These are phyloP conservation scores for Limnephilus lunatus DNA, from an alignment of 2,888 invertebrate species.

Conservation along the genomic window DNA sequence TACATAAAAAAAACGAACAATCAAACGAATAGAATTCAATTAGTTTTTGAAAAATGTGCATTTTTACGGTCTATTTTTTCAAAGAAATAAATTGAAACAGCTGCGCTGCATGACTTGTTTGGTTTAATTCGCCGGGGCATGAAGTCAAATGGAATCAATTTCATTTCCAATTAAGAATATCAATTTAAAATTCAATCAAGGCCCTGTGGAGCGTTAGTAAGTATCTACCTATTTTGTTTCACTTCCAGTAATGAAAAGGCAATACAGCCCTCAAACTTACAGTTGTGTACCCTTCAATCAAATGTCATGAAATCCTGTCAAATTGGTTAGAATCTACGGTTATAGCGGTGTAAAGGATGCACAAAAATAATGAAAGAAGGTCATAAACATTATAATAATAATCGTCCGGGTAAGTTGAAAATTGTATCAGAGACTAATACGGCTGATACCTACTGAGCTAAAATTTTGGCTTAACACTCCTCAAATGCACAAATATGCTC, in stretches of 20 bases:
- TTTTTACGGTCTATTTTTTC: background rate
- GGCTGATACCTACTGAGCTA: no score
- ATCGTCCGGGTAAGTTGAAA: no score
- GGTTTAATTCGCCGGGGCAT: background rate
- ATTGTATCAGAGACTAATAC: no score
- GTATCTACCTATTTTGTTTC: background rate
- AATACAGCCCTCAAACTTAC: background rate
- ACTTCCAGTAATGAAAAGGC: background rate
- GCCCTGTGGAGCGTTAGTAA: background rate
- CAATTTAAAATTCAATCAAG: constrained; percentile 19
- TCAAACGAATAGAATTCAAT: background rate
- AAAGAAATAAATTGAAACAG: background rate
- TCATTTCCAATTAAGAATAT: background rate
- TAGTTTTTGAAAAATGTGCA: background rate
- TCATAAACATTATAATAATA: background rate
- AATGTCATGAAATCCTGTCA: constrained; percentile 25
- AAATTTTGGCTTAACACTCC: no score
- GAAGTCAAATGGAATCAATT: background rate
- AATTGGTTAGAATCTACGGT: background rate
- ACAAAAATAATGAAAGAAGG: background rate
- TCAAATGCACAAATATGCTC: no score
- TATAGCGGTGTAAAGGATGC: background rate
- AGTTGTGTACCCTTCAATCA: constrained; percentile 36
- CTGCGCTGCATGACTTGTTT: background rate
- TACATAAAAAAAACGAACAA: no score